Evolutionary conservation across 1,140 invertebrate genomes (phyloP), one percentile per base, ranked within the genome.

Genomic region (Caligus rogercresseyi): DNA sequence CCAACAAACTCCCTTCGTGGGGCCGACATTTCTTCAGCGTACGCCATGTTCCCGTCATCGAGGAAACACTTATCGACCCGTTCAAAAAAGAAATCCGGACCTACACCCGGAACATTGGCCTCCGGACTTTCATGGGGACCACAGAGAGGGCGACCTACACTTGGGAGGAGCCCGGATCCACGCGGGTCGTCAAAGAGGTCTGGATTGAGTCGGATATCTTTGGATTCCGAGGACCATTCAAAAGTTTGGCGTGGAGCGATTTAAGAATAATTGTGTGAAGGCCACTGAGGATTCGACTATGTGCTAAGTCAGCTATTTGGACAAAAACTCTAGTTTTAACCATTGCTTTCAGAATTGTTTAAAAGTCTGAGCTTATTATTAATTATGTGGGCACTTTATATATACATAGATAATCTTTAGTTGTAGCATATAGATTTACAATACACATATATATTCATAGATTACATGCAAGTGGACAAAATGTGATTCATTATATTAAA

Each of bases 21-120:
- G 73, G 71, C 15, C 69, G 72, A 66, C 61, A 68, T 20, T 72
- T 76, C 64, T 65, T 75, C 21, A 16, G 24, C 1, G 66, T 68
- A 11, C 65, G 67, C 16, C 59, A 67, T 54, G 70, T 74, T 61
- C 71, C 67, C 25, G 70, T 76, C 18, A 65, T 77, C 18, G 75
- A 77, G 65, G 75, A 76, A 64, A 74, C 74, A 2, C 69, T 74
- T 60, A 70, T 76, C 19, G 74, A 77, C 67, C 69, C 71, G 1
- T 62, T 65, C 1, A 66, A 68, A 3, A 72, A 72, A 63, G 74
- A 71, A 52, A 65, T 76, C 25, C 71, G 67, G 7, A 75, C 75
- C 18, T 75, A 73, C 64, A 75, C 74, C 1, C 67, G 73, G 61
- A 77, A 76, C 63, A 69, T 75, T 26, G 71, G 69, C 16, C 61